phyloP scores from a whole-genome alignment of 2,888 invertebrate genomes.

The Epistrophe eligans region DNA sequence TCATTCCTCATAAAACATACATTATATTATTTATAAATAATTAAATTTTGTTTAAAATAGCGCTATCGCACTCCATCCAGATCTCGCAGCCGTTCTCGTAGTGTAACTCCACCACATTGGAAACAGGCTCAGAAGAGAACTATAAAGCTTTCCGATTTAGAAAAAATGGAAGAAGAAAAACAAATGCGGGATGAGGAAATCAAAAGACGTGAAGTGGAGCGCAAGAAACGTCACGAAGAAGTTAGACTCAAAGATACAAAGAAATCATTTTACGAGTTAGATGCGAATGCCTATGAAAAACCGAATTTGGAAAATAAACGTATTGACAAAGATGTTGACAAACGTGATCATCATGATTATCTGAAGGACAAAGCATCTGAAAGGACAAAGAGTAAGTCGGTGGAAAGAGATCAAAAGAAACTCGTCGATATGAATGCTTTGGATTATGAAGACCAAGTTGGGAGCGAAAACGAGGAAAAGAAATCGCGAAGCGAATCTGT shows the following conservation, averaged over 20 bases:
- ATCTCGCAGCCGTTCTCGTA: slow-evolving; percentile 91
- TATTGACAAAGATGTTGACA: slow-evolving; percentile 73
- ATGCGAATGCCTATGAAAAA: slow-evolving; percentile 82
- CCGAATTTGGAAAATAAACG: slow-evolving; percentile 80
- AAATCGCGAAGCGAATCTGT: slow-evolving; percentile 38
- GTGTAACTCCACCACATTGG: slow-evolving; percentile 97
- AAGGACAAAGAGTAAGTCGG: slow-evolving; percentile 75
- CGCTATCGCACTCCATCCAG: slow-evolving; percentile 93
- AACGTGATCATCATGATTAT: slow-evolving; percentile 42
- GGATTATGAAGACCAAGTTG: slow-evolving; percentile 88
- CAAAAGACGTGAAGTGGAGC: slow-evolving; percentile 85
- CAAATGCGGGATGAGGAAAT: slow-evolving; percentile 86
- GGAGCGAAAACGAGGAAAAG: slow-evolving; percentile 84
- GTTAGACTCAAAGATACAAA: slow-evolving; percentile 83
- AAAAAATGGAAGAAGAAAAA: slow-evolving; percentile 89
- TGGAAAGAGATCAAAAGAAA: slow-evolving; percentile 79
- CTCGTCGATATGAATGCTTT: slow-evolving; percentile 89
- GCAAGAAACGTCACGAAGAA: slow-evolving; percentile 85
- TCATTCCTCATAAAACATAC: background rate
- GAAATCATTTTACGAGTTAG: slow-evolving; percentile 83
- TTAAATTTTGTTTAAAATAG: slow-evolving; percentile 83
- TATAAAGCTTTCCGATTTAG: slow-evolving; percentile 92
- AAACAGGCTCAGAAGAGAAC: slow-evolving; percentile 93
- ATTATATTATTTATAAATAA: background rate
- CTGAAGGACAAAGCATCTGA: slow-evolving; percentile 75